Evolutionary conservation across 2,113 vertebrate genomes (phyloP), one percentile per base, ranked within the genome.

Genomic region (Pollachius pollachius): DNA sequence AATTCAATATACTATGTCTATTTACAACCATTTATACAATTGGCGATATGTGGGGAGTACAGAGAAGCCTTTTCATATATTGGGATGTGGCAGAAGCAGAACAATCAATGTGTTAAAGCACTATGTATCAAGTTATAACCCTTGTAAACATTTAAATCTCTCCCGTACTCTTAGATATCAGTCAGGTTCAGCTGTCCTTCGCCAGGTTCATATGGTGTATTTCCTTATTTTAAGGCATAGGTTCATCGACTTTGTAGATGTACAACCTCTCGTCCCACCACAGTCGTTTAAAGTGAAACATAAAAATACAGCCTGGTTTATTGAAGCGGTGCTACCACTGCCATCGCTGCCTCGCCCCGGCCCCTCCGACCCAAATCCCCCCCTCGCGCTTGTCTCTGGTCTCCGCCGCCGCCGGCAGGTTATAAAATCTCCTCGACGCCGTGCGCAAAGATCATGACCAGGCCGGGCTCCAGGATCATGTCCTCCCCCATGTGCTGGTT

Each of bases 401-500:
- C 71, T 37, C 65, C 41, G 23, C 34, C 41, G 8, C 41, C 9
- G 9, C 8, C 5, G 41, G 41, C 41, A 48, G 71, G 82, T 90
- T 92, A 94, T 88, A 93, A 90, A 81, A 99, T 98, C 77, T 99
- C 96, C 81, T 98, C 97, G 70, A 98, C 96, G 0, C 97, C 97
- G 1, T 98, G 97, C 0, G 96, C 97, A 70, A 99, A 99, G 70
- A 99, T 98, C 97, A 99, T 98, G 74, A 99, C 97, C 59, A 99
- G 91, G 8, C 97, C 97, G 0, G 97, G 97, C 86, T 99, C 97
- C 70, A 99, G 92, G 84, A 99, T 98, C 97, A 99, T 99, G 87
- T 98, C 97, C 73, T 99, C 97, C 0, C 97, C 97, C 97, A 99
- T 99, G 79, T 99, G 97, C 86, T 98, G 97, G 87, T 99, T 99